These are phyloP conservation scores for Rhagologus leucostigma DNA, from an alignment of 2,113 vertebrate species.

Conservation along the genomic window DNA sequence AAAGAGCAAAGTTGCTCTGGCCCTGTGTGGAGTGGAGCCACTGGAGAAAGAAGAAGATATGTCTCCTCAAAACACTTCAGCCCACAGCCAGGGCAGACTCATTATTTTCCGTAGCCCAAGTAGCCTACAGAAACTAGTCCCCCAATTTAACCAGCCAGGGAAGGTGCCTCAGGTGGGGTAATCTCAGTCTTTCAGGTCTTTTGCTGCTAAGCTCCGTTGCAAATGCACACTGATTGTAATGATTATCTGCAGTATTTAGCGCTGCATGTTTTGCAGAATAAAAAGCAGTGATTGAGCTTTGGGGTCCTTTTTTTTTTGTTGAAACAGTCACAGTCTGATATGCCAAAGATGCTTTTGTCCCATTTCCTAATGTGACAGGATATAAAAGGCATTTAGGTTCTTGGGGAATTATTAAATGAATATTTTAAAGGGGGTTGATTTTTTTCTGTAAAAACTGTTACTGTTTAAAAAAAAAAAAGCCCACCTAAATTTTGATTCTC, in stretches of 20 bases:
- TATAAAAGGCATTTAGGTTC: neutral
- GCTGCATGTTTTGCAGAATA: neutral
- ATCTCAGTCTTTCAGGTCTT: neutral
- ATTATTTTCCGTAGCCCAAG: neutral
- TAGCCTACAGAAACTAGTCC: neutral
- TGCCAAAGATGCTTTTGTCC: neutral
- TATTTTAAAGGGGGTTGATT: neutral
- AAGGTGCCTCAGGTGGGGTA: neutral
- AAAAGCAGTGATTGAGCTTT: neutral
- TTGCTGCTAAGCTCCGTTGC: neutral
- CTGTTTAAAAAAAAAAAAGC: neutral
- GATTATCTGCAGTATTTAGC: neutral
- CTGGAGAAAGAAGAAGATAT: neutral
- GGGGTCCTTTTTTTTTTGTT: neutral
- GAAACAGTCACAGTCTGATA: neutral
- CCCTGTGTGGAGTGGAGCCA: neutral
- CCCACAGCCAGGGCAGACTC: neutral
- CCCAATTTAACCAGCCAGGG: neutral
- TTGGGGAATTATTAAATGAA: neutral
- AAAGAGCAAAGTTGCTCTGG: neutral
- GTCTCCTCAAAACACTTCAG: neutral
- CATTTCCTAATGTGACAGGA: neutral
- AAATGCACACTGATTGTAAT: neutral
- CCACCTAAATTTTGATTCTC: neutral
- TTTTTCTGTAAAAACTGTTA: neutral